phyloP scores from a whole-genome alignment of 2,797 vertebrate genomes.

The Babyrousa celebensis region DNA sequence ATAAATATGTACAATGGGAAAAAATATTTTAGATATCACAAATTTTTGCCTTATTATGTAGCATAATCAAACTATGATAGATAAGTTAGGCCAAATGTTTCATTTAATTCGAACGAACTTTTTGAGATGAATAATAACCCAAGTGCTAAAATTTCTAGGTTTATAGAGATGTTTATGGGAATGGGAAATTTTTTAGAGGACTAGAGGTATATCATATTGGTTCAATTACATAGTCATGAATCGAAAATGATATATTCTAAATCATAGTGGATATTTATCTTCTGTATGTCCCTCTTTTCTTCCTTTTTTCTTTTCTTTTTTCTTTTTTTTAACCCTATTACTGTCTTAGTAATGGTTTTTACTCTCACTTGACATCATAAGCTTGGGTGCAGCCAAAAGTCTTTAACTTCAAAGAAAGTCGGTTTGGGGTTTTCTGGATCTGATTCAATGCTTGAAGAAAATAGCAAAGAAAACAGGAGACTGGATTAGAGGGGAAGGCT shows the following conservation, averaged over 20 bases:
- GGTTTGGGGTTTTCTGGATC: conserved; percentile 19
- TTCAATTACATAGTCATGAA: neutral
- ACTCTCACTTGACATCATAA: neutral
- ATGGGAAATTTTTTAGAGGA: neutral
- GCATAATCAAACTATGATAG: neutral
- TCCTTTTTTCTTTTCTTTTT: neutral
- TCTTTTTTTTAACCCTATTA: conserved; percentile 13
- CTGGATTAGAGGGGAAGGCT: neutral
- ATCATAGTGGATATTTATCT: neutral
- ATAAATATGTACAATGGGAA: neutral
- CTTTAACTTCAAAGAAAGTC: conserved; percentile 34
- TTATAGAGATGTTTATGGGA: neutral
- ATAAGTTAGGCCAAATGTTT: neutral
- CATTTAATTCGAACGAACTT: neutral
- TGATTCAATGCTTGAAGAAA: neutral
- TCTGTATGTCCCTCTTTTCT: neutral
- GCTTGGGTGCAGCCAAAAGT: neutral
- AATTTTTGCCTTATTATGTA: neutral
- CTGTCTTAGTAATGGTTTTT: conserved; percentile 39
- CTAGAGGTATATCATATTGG: neutral
- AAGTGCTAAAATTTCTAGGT: neutral
- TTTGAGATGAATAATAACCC: neutral
- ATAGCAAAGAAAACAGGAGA: neutral
- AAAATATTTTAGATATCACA: neutral
- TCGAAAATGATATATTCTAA: neutral